Evolutionary conservation across 1,140 invertebrate species (phyloP).

Genomic region (Archegozetes longisetosus): DNA sequence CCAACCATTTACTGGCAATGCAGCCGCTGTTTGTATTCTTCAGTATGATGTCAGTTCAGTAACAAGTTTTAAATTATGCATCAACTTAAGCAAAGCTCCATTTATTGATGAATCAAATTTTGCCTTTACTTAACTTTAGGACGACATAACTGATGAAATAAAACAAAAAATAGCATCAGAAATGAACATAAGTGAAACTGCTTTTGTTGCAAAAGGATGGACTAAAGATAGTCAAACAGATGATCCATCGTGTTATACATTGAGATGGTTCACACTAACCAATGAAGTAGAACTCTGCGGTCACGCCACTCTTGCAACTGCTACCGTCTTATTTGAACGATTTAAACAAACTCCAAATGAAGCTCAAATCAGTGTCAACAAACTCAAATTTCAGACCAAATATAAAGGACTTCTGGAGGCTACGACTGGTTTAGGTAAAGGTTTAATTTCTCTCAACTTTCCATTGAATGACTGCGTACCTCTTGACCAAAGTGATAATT

Average conservation of each 20-base stretch:
- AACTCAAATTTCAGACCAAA: neutral
- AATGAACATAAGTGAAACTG: constrained; percentile 45
- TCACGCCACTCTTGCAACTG: constrained; percentile 41
- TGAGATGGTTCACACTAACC: constrained; percentile 45
- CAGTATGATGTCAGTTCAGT: constrained; percentile 22
- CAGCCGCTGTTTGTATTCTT: constrained; percentile 38
- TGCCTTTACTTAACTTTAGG: constrained; percentile 2
- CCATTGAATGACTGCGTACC: neutral
- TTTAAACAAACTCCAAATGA: neutral
- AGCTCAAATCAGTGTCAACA: too few relatives aligned
- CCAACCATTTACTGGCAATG: constrained; percentile 36
- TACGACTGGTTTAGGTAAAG: neutral
- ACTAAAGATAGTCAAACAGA: neutral
- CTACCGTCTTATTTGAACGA: constrained; percentile 31
- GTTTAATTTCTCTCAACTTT: neutral
- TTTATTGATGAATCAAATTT: neutral
- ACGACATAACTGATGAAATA: constrained; percentile 28
- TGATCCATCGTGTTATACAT: neutral
- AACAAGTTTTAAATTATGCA: constrained; percentile 14
- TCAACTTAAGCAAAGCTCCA: neutral
- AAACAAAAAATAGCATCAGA: constrained; percentile 38
- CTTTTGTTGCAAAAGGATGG: constrained; percentile 29
- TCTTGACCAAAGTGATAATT: neutral
- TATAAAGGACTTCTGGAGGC: neutral
- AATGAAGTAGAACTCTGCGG: constrained; percentile 42